Conservation (phyloP, 1,140 invertebrate genomes). For the Lerema accius region DNA sequence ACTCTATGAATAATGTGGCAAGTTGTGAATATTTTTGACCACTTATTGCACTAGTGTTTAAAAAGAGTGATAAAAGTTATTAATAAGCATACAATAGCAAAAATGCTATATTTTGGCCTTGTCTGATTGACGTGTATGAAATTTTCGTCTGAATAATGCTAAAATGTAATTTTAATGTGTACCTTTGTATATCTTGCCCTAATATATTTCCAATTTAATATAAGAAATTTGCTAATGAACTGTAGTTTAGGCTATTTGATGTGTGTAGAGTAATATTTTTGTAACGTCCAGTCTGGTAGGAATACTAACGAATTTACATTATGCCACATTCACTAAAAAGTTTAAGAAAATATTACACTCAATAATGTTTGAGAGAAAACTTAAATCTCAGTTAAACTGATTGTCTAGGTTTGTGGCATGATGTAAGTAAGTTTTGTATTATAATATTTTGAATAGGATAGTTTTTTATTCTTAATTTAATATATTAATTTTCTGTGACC, state of each 20-base stretch:
- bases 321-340: slow-evolving; percentile 13
- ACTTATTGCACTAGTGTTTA: slow-evolving; percentile 10
- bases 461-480: neutral
- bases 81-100: neutral
- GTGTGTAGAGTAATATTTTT: slow-evolving; percentile 33
- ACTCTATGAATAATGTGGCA: slow-evolving; percentile 10
- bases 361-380: neutral
- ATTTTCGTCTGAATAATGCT: slow-evolving; percentile 5
- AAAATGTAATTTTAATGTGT: slow-evolving; percentile 12
- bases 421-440: slow-evolving; percentile 6
- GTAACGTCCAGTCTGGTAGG: slow-evolving; percentile 24
- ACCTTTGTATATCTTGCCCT: slow-evolving; percentile 30
- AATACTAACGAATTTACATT: slow-evolving; percentile 10
- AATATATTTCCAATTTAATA: slow-evolving; percentile 26
- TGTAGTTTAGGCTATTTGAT: slow-evolving; percentile 18
- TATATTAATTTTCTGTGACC: neutral
- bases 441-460: slow-evolving; percentile 4
- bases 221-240: slow-evolving; percentile 24
- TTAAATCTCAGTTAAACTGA: slow-evolving; percentile 2
- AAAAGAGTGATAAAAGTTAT: neutral
- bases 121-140: slow-evolving; percentile 10
- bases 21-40: slow-evolving; percentile 4
- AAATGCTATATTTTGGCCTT: neutral
- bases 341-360: neutral
- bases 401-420: slow-evolving; percentile 5